A percentile compares a stretch with the other conserved stretches of the same genome.
These are phyloP conservation scores for Ochropleura plecta DNA, from an alignment of 2,888 invertebrate genomes.

Conservation along the genomic window DNA sequence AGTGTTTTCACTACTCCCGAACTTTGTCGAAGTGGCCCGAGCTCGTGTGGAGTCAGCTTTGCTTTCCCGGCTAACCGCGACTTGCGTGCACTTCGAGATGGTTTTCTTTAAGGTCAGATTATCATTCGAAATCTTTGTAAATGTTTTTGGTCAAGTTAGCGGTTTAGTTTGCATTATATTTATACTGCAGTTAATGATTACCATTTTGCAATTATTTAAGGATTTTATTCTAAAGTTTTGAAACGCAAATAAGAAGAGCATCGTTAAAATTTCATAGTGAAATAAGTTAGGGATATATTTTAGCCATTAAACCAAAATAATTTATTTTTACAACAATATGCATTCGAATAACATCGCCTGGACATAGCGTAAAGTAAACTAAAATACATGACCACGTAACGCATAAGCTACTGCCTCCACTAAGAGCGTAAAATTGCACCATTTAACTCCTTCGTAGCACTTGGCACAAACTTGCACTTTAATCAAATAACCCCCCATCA, in stretches of 20 bases:
- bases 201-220: not conserved
- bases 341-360: conserved; percentile 4
- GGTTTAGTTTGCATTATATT: not conserved
- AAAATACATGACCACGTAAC: conserved; percentile 33
- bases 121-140: not conserved
- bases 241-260: not conserved
- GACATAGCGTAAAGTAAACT: conserved; percentile 7
- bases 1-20: conserved; percentile 47
- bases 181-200: not conserved
- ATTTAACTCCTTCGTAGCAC: conserved; percentile 57
- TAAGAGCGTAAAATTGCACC: conserved; percentile 63
- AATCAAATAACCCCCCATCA: conserved; percentile 62
- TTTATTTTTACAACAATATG: not conserved
- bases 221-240: not conserved
- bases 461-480: conserved; percentile 60
- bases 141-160: not conserved
- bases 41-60: conserved; percentile 24
- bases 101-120: conserved; percentile 14
- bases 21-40: conserved; percentile 49
- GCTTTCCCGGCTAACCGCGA: conserved; percentile 17
- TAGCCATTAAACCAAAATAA: not conserved
- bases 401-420: conserved; percentile 13
- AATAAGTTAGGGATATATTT: not conserved
- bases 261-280: not conserved
- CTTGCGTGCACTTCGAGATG: conserved; percentile 22